Percentiles rank a stretch among this genome's conserved stretches.
phyloP scores from a whole-genome alignment of 92 coral and sea anemone genomes.

The Ricordea florida region DNA sequence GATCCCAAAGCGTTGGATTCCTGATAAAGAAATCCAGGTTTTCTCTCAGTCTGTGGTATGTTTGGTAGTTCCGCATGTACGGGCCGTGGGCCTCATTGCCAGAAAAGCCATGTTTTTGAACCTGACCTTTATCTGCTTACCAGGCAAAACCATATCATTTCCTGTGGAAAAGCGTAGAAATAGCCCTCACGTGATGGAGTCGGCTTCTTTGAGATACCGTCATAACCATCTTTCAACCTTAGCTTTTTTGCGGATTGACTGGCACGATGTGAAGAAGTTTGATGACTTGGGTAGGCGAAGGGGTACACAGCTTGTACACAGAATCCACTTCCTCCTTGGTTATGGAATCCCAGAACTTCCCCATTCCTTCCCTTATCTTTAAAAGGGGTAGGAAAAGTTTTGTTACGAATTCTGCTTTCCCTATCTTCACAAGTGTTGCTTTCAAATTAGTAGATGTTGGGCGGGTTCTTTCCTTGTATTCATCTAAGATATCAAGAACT shows the following conservation, averaged over 20 bases:
- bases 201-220: constrained; percentile 33
- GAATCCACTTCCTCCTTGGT: neutral
- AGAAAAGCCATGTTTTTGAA: constrained; percentile 18
- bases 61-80: constrained; percentile 49
- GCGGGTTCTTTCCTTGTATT: neutral
- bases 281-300: neutral
- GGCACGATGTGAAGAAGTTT: neutral
- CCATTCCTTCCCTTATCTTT: constrained; percentile 48
- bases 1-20: constrained; percentile 24
- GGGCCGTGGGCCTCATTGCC: constrained; percentile 40
- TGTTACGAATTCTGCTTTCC: constrained; percentile 28
- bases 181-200: neutral
- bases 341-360: constrained; percentile 34
- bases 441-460: constrained; percentile 21
- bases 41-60: constrained; percentile 20
- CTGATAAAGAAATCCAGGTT: constrained; percentile 24
- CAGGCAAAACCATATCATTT: constrained; percentile 25
- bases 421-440: constrained; percentile 1
- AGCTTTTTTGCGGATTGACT: neutral
- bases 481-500: constrained; percentile 31
- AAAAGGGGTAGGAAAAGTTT: constrained; percentile 41
- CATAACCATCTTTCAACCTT: constrained; percentile 22
- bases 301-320: constrained; percentile 1
- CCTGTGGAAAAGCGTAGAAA: constrained; percentile 49
- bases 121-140: constrained; percentile 8